Evolutionary conservation across 2,888 invertebrate species (phyloP).

Genomic region (Drosophila ezoana): DNA sequence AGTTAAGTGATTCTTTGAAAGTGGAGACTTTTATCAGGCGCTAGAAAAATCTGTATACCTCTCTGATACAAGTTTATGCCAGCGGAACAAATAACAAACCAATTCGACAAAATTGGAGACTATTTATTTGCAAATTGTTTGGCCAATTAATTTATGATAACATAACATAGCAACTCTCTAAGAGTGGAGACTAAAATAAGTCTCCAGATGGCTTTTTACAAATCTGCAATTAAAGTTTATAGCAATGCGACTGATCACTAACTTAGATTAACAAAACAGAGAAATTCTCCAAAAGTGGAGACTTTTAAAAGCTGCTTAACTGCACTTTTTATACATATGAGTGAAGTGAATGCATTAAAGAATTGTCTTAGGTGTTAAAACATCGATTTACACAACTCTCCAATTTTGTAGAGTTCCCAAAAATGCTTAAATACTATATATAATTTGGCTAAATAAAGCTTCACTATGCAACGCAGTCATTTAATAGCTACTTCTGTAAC

Average conservation of each 20-base stretch:
- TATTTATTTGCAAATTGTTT: too few relatives aligned
- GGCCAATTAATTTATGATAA: too few relatives aligned
- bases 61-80: too few relatives aligned
- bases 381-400: background rate
- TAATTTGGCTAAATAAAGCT: too few relatives aligned
- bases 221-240: too few relatives aligned
- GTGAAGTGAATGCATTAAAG: too few relatives aligned
- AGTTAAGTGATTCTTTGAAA: background rate
- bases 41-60: background rate
- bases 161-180: background rate
- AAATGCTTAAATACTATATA: background rate
- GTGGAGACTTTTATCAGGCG: slow-evolving; percentile 13
- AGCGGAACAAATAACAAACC: too few relatives aligned
- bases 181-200: too few relatives aligned
- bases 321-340: background rate
- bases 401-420: slow-evolving; percentile 24
- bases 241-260: background rate
- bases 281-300: slow-evolving; percentile 9
- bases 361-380: background rate
- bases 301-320: background rate
- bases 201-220: too few relatives aligned
- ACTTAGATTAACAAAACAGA: background rate
- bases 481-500: background rate
- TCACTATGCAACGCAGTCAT: too few relatives aligned
- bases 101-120: too few relatives aligned